These are phyloP conservation scores for Lithophane socia DNA, from an alignment of 2,888 invertebrate species.

Conservation along the genomic window DNA sequence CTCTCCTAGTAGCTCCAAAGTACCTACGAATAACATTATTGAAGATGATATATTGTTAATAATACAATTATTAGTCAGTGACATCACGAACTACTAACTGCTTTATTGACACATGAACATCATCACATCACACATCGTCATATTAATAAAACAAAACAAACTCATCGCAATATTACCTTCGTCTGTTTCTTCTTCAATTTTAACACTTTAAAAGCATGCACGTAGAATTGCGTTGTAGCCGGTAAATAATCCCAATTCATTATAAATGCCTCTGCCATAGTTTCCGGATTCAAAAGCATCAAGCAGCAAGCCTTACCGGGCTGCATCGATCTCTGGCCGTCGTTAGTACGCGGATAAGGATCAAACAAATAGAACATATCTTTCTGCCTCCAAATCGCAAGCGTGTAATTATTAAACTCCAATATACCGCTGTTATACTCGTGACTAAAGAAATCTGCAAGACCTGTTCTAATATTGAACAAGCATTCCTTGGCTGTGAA, in stretches of 20 bases:
- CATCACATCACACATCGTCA: not conserved
- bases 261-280: slow-evolving; percentile 88
- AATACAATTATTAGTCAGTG: not conserved
- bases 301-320: slow-evolving; percentile 91
- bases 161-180: slow-evolving; percentile 73
- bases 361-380: slow-evolving; percentile 92
- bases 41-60: too few species aligned
- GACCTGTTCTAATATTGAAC: slow-evolving; percentile 85
- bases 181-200: slow-evolving; percentile 86
- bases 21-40: too few species aligned
- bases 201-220: slow-evolving; percentile 91
- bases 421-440: slow-evolving; percentile 88
- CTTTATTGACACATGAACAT: not conserved
- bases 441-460: slow-evolving; percentile 89
- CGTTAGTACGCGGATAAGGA: slow-evolving; percentile 91
- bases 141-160: not conserved
- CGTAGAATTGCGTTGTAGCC: slow-evolving; percentile 86
- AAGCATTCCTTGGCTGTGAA: slow-evolving; percentile 88
- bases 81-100: not conserved
- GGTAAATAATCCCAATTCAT: slow-evolving; percentile 89
- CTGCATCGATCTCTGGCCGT: slow-evolving; percentile 88
- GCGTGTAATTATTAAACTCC: slow-evolving; percentile 90
- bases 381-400: slow-evolving; percentile 92
- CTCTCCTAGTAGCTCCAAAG: too few species aligned
- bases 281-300: slow-evolving; percentile 91